phyloP scores from a whole-genome alignment of 2,797 vertebrate genomes.

The Eulemur rubriventer region DNA sequence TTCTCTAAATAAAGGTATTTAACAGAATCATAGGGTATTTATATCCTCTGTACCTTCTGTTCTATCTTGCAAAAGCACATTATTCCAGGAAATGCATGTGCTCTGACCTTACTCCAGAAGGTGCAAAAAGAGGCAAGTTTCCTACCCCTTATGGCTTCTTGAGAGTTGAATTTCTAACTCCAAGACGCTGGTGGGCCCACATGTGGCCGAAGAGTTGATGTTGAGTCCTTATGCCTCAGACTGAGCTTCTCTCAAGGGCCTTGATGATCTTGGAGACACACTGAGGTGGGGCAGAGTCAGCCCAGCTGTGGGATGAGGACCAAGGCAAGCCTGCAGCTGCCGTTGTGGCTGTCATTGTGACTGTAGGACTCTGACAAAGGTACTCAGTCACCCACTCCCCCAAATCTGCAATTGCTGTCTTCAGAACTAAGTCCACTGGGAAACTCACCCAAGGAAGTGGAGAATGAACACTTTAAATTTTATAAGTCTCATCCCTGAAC shows the following conservation, averaged over 20 bases:
- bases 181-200: neutral
- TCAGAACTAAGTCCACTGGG: neutral
- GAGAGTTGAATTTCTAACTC: neutral
- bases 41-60: slow-evolving; percentile 75
- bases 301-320: neutral
- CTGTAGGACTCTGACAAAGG: neutral
- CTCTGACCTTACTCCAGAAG: slow-evolving; percentile 64
- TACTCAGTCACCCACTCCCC: no score
- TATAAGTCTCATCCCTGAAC: neutral
- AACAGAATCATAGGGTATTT: slow-evolving; percentile 70
- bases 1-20: slow-evolving; percentile 79
- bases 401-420: neutral
- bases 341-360: neutral
- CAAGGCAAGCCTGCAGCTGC: neutral
- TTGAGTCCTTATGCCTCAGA: neutral
- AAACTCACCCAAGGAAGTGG: neutral
- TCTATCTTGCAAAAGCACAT: slow-evolving; percentile 66
- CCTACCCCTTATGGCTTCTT: neutral
- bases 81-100: slow-evolving; percentile 57
- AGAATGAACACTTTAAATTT: neutral
- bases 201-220: neutral
- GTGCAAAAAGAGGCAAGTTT: slow-evolving; percentile 32
- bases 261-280: neutral
- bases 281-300: neutral
- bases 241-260: neutral